These are phyloP conservation scores for Hafferia zeledoni DNA, from an alignment of 2,797 vertebrate genomes.

Conservation along the genomic window DNA sequence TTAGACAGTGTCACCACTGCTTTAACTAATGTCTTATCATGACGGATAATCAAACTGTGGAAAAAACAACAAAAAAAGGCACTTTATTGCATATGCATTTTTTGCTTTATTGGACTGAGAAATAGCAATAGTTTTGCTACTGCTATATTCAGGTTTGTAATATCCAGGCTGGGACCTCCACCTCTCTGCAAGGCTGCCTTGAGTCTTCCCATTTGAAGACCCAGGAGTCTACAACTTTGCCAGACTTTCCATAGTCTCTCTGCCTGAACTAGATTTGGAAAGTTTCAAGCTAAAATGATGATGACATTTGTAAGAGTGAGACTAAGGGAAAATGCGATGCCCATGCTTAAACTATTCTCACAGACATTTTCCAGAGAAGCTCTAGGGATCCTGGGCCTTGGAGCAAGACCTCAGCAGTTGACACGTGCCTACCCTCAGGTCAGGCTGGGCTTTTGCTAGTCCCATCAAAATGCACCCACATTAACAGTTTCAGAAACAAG, in stretches of 20 bases:
- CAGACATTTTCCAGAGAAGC: slow-evolving; percentile 4
- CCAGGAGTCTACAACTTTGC: background rate
- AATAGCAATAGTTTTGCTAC: slow-evolving; percentile 14
- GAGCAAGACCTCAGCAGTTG: background rate
- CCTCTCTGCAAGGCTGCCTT: background rate
- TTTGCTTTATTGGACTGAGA: slow-evolving; percentile 52
- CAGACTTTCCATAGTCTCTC: background rate
- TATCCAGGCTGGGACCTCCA: background rate
- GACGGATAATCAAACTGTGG: slow-evolving; percentile 77
- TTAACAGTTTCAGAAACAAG: background rate
- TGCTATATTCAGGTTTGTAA: background rate
- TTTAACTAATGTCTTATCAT: slow-evolving; percentile 83
- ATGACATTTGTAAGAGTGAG: background rate
- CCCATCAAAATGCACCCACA: background rate
- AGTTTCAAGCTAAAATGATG: slow-evolving; percentile 1
- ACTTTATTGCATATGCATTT: slow-evolving; percentile 67
- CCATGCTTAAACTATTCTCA: background rate
- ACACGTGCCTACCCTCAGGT: background rate
- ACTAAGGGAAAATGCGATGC: slow-evolving; percentile 3
- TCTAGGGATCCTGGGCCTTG: background rate
- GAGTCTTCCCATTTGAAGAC: background rate
- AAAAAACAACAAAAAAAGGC: slow-evolving; percentile 56
- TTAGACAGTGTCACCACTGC: slow-evolving; percentile 83
- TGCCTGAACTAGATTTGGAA: background rate
- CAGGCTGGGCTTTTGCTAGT: background rate